Evolutionary conservation across 2,888 invertebrate genomes (phyloP), one percentile per base, ranked within the genome.

Genomic region (Pharmacophagus antenor): DNA sequence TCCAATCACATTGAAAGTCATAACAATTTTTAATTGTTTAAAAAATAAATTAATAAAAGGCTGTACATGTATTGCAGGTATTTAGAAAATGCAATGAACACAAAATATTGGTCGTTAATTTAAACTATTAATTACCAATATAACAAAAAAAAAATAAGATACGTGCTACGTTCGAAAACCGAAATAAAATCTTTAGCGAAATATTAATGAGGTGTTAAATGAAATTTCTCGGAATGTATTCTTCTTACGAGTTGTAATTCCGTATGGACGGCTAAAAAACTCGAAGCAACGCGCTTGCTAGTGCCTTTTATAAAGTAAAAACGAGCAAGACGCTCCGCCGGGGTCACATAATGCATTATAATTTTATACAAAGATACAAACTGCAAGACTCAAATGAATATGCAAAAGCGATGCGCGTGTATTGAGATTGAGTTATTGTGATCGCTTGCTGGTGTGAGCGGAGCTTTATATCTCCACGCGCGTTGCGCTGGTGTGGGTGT

Each of bases 281-380:
- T 50, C 61, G 61, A 62, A 62, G 61, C 60, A 63, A 62, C 64
- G 56, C 63, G 58, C 53, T 62, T 60, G 42, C 63, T 62, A 63
- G 61, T 55, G 58, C 70, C 71, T 74, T 77, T 74, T 78, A 76
- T 74, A 74, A 71, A 65, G 69, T 71, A 75, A 80, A 80, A 82
- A 79, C 69, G 77, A 72, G 63, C 70, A 73, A 70, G 64, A 66
- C 56, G 72, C 70, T 63, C 62, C 69, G 70, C 70, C 68, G 72
- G 69, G 84, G 83, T 85, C 85, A 82, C 81, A 86, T 88, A 87
- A 88, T 88, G 86, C 87, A 88, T 89, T 90, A 90, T 90, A 88
- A 90, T 89, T 88, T 89, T 85, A 89, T 89, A 90, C 88, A 88
- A 88, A 86, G 88, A 89, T 88, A 89, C 88, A 83, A 83, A 87